Conservation (phyloP, 2,113 vertebrate species). For the Benitochromis conjunctus region DNA sequence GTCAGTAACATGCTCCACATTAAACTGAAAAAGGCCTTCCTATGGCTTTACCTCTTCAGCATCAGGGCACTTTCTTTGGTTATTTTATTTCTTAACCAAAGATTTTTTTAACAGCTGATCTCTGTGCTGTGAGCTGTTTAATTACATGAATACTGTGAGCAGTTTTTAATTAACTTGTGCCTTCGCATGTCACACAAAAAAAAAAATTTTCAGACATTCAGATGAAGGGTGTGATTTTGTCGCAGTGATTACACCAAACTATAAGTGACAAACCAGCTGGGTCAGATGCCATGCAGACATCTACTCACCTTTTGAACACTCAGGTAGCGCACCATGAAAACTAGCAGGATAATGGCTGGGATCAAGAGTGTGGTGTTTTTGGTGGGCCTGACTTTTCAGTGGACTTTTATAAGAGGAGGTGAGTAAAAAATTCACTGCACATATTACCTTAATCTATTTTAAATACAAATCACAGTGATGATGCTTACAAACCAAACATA, state of each 20-base stretch:
- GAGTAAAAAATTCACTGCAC: background rate
- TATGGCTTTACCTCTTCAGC: background rate
- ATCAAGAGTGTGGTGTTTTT: background rate
- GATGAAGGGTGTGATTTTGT: background rate
- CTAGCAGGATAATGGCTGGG: background rate
- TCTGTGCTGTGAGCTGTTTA: no score
- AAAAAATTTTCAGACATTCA: rapidly evolving
- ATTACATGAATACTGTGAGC: background rate
- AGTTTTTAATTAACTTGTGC: background rate
- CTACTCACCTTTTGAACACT: rapidly evolving
- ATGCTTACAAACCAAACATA: no score
- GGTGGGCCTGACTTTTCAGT: background rate
- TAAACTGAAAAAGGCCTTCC: background rate
- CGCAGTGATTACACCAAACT: background rate
- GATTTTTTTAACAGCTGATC: no score
- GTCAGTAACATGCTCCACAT: background rate
- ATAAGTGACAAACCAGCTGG: background rate
- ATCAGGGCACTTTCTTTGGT: background rate
- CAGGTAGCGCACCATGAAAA: background rate
- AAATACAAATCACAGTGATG: no score
- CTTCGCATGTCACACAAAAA: background rate
- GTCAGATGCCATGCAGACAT: background rate
- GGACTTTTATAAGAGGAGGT: background rate
- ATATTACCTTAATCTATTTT: background rate
- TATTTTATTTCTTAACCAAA: no score